Conservation (phyloP, 2,888 invertebrate species). For the Pemphredon lugubris region DNA sequence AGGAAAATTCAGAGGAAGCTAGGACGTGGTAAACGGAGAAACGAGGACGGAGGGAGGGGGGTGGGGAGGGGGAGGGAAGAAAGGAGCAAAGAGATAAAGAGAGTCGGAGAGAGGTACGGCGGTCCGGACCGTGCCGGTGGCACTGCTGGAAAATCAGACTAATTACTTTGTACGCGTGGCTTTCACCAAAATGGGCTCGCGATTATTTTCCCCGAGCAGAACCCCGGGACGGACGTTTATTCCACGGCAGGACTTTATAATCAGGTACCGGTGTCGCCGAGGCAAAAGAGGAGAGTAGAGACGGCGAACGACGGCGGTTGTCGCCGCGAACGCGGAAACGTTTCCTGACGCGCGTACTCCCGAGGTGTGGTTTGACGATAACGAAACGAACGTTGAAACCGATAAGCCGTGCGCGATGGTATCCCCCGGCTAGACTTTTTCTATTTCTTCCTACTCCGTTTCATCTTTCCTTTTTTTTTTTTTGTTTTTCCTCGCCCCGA, state of each 20-base stretch:
- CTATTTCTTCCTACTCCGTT: no score
- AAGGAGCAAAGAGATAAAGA: slow-evolving; percentile 9
- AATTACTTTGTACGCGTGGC: slow-evolving; percentile 69
- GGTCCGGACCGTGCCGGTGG: slow-evolving; percentile 24
- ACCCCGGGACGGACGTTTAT: slow-evolving; percentile 47
- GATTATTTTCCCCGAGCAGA: slow-evolving; percentile 63
- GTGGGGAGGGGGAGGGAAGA: neutral
- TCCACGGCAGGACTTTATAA: slow-evolving; percentile 46
- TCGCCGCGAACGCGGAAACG: no score
- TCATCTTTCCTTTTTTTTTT: no score
- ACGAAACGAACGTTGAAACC: no score
- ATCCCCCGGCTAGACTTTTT: no score
- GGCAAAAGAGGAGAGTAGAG: slow-evolving; percentile 13
- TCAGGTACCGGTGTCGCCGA: slow-evolving; percentile 18
- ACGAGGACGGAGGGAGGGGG: neutral
- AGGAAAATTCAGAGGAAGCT: slow-evolving; percentile 12
- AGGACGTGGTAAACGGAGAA: neutral
- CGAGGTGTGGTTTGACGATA: no score
- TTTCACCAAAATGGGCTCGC: slow-evolving; percentile 67
- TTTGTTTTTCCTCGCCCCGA: no score
- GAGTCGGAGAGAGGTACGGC: slow-evolving; percentile 11
- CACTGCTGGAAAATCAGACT: slow-evolving; percentile 65
- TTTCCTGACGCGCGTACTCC: no score
- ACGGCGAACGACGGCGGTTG: slow-evolving; percentile 4
- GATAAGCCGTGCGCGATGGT: no score